These are phyloP conservation scores for Phocides pigmalion DNA, from an alignment of 1,140 invertebrate species.

Conservation along the genomic window DNA sequence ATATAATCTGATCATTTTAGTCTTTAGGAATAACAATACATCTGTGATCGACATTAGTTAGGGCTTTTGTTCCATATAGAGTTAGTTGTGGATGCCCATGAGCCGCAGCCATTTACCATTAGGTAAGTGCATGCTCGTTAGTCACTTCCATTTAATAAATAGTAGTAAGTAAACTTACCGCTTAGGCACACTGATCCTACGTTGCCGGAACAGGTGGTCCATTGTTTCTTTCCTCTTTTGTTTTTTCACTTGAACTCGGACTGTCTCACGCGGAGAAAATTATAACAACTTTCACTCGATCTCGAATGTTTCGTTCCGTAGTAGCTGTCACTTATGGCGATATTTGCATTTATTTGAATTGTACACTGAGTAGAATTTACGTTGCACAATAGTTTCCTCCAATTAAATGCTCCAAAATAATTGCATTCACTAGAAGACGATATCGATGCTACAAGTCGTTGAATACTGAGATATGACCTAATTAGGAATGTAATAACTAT, in stretches of 20 bases:
- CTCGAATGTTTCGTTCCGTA: constrained; percentile 44
- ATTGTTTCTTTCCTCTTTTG: constrained; percentile 62
- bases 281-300: constrained; percentile 74
- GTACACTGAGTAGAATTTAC: constrained; percentile 27
- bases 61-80: no score
- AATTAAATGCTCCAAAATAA: constrained; percentile 7
- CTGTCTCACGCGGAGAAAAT: constrained; percentile 68
- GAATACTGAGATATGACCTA: no score
- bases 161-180: constrained; percentile 53
- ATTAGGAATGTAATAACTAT: background rate
- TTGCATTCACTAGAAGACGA: no score
- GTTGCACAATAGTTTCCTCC: constrained; percentile 24
- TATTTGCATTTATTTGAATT: constrained; percentile 16
- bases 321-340: constrained; percentile 16
- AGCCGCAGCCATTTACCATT: no score
- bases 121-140: no score
- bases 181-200: constrained; percentile 74
- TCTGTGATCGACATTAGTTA: no score
- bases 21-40: no score
- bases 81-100: no score
- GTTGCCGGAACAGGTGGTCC: constrained; percentile 77
- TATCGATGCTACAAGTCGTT: no score
- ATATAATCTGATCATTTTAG: no score
- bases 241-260: constrained; percentile 54
- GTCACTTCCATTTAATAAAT: no score